Base-by-base conservation (phyloP, 2,888 invertebrate genomes). In the Limenitis camilla region DNA sequence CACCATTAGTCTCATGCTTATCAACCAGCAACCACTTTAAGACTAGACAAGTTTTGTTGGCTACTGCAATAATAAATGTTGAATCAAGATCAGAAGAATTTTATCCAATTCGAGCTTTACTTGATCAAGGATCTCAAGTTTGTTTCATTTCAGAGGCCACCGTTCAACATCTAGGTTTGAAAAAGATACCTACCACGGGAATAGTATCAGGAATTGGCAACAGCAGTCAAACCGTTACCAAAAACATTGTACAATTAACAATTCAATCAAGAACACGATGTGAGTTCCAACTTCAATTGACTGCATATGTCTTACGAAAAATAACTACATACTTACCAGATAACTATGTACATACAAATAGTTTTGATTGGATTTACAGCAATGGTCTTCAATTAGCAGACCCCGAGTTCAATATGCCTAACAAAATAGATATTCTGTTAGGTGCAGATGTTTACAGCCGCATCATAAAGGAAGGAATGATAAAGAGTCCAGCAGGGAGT, bases 121-220 rank as follows among this genome's bases (percentile, higher is more conserved):
- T 60, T 19, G 62, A 61, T 51, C 63, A 47, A 11, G 62, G 61
- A 8, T 63, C 63, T 2, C 59, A 63, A 40, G 63, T 46, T 7
- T 58, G 59, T 6, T 61, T 61, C 33, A 55, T 63, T 2, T 41
- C 58, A 0, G 60, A 63, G 49, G 50, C 47, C 28, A 52, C 56
- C 33, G 39, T 55, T 19, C 60, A 62, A 39, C 9, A 61, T 1
- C 33, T 61, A 5, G 48, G 53, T 31, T 49, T 63, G 28, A 36
- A 58, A 7, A 49, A 58, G 6, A 44, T 28, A 39, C 36, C 57
- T 31, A 45, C 58, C 9, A 45, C 28, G 40, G 60, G 60, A 40
- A 61, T 55, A 48, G 51, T 61, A 28, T 42, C 56, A 52, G 61
- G 61, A 61, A n/a, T 58, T 53, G 9, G 56, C 58, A 10, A 35